Evolutionary conservation across 2,113 vertebrate genomes (phyloP).

Genomic region (Amphiprion ocellaris): DNA sequence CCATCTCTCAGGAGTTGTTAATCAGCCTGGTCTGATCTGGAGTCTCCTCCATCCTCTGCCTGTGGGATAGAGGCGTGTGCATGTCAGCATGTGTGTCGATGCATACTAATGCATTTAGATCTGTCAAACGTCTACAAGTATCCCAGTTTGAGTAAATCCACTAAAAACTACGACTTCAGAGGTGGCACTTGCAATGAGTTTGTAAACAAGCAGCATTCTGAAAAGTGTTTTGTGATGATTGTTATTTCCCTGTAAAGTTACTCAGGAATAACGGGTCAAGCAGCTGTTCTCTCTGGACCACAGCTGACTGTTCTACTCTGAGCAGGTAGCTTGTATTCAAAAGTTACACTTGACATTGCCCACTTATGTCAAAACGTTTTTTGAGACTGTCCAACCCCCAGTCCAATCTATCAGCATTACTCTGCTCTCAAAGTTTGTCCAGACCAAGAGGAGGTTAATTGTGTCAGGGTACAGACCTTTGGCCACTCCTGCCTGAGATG

Average conservation of each 20-base stretch:
- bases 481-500: constrained; percentile 86
- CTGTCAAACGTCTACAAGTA: constrained; percentile 34
- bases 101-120: constrained; percentile 43
- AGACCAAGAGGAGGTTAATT: constrained; percentile 80
- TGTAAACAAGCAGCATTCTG: constrained; percentile 16
- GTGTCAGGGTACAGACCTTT: constrained; percentile 84
- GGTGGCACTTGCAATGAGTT: constrained; percentile 2
- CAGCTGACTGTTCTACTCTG: constrained; percentile 17
- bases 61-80: constrained; percentile 47
- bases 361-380: constrained; percentile 31
- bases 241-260: not conserved
- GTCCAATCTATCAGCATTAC: constrained; percentile 52
- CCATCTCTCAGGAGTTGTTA: constrained; percentile 75
- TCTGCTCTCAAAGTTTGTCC: constrained; percentile 40
- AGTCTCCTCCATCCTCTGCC: constrained; percentile 49
- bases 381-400: not conserved
- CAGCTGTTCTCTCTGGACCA: constrained; percentile 10
- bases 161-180: constrained; percentile 14
- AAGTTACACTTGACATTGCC: constrained; percentile 60
- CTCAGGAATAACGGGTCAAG: constrained; percentile 4
- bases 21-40: constrained; percentile 67
- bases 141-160: constrained; percentile 19
- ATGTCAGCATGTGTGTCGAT: constrained; percentile 48
- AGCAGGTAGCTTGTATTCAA: constrained; percentile 42
- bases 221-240: not conserved